A percentile compares a stretch with the other conserved stretches of the same genome.
Evolutionary conservation across 2,797 vertebrate genomes (phyloP).

Genomic region (Smutsia gigantea): DNA sequence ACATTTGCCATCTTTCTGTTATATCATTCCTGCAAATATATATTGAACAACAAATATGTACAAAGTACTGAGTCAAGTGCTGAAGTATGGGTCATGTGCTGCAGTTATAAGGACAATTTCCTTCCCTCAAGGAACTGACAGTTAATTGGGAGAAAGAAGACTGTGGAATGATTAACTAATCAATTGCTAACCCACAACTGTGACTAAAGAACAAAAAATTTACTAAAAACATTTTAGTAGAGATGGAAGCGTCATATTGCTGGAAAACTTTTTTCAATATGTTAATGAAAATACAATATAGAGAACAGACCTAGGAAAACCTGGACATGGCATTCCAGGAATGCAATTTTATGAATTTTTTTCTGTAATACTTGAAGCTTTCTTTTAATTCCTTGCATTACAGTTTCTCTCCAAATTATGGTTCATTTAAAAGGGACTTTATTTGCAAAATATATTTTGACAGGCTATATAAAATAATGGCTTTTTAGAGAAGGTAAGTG

Average conservation of each 20-base stretch:
- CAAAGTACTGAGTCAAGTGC: neutral
- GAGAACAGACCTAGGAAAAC: neutral
- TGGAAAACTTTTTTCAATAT: neutral
- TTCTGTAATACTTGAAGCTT: neutral
- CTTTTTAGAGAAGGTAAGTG: neutral
- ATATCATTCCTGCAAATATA: neutral
- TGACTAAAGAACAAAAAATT: neutral
- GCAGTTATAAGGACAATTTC: neutral
- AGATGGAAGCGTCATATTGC: neutral
- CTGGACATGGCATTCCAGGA: neutral
- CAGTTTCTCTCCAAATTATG: neutral
- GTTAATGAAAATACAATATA: neutral
- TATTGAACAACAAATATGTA: neutral
- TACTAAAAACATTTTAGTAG: conserved; percentile 27
- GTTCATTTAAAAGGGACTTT: neutral
- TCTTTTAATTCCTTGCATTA: neutral
- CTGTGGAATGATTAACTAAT: neutral
- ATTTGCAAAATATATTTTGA: neutral
- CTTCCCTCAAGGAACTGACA: neutral
- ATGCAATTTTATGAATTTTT: neutral
- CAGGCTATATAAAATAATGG: neutral
- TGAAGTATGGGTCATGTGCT: neutral
- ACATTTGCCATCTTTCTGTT: neutral
- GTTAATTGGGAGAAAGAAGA: neutral
- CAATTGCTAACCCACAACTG: neutral